These are phyloP conservation scores for Oryzias curvinotus DNA, from an alignment of 2,113 vertebrate species.

Conservation along the genomic window DNA sequence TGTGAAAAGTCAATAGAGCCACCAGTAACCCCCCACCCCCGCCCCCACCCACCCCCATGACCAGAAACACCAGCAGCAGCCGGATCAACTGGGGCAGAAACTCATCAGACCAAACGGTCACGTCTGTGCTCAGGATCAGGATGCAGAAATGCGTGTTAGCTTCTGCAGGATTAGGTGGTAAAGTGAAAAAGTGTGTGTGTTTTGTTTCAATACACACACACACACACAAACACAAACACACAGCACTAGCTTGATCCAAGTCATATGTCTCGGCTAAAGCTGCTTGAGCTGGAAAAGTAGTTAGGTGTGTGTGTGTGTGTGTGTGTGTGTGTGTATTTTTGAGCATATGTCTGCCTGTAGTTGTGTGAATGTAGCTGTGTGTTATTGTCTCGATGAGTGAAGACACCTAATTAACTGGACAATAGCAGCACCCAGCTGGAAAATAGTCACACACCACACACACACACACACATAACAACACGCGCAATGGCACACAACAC, in stretches of 20 bases:
- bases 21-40: constrained; percentile 34
- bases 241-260: background rate
- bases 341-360: background rate
- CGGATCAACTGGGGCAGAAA: constrained; percentile 62
- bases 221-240: constrained; percentile 15
- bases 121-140: too few relatives aligned
- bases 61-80: constrained; percentile 32
- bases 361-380: background rate
- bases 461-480: too few relatives aligned
- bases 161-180: too few relatives aligned
- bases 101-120: constrained; percentile 48
- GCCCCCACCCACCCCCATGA: constrained; percentile 11
- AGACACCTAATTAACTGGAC: constrained; percentile 7
- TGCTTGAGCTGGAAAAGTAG: too few relatives aligned
- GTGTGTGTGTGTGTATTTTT: background rate
- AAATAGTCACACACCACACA: too few relatives aligned
- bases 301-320: too few relatives aligned
- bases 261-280: too few relatives aligned
- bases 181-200: background rate
- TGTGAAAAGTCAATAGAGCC: constrained; percentile 63
- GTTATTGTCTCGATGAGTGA: constrained; percentile 4
- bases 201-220: background rate
- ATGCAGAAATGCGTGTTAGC: too few relatives aligned
- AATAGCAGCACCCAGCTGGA: too few relatives aligned
- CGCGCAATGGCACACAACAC: too few relatives aligned